These are phyloP conservation scores for Thalassophryne amazonica DNA, from an alignment of 2,797 vertebrate genomes.

Conservation along the genomic window DNA sequence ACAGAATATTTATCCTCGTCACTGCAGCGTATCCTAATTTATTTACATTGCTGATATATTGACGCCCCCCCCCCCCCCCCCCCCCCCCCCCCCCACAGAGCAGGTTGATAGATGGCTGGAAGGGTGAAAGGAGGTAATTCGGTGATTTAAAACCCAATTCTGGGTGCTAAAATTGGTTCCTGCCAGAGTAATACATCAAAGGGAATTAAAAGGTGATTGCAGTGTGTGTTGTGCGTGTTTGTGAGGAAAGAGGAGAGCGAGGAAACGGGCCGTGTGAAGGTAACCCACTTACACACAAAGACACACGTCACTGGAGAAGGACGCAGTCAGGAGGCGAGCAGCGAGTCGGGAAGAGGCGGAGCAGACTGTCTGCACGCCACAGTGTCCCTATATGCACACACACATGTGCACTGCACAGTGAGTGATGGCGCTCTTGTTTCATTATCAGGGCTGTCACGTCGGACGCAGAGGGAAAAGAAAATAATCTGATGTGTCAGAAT, in stretches of 20 bases:
- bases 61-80: conserved; percentile 17
- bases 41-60: conserved; percentile 74
- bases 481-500: no score
- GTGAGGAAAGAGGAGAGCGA: conserved; percentile 1
- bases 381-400: conserved; percentile 28
- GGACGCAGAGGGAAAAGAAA: conserved; percentile 7
- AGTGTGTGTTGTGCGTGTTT: conserved; percentile 13
- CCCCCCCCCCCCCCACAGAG: conserved; percentile 2
- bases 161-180: conserved; percentile 78
- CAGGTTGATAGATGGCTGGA: conserved; percentile 66
- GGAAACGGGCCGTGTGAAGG: conserved; percentile 31
- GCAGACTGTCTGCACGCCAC: conserved; percentile 23
- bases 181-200: conserved; percentile 78
- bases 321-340: conserved; percentile 37
- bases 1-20: conserved; percentile 66
- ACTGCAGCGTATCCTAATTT: conserved; percentile 57
- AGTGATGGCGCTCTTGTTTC: conserved; percentile 48
- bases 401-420: conserved; percentile 14
- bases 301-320: conserved; percentile 28
- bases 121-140: conserved; percentile 66
- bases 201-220: conserved; percentile 80
- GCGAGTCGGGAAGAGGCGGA: conserved; percentile 26
- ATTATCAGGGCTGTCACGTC: conserved; percentile 55
- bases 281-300: conserved; percentile 20
- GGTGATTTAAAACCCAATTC: conserved; percentile 82